Percentiles rank a stretch among this genome's conserved stretches.
These are phyloP conservation scores for Cossypha niveicapilla DNA, from an alignment of 2,797 vertebrate species.

Conservation along the genomic window DNA sequence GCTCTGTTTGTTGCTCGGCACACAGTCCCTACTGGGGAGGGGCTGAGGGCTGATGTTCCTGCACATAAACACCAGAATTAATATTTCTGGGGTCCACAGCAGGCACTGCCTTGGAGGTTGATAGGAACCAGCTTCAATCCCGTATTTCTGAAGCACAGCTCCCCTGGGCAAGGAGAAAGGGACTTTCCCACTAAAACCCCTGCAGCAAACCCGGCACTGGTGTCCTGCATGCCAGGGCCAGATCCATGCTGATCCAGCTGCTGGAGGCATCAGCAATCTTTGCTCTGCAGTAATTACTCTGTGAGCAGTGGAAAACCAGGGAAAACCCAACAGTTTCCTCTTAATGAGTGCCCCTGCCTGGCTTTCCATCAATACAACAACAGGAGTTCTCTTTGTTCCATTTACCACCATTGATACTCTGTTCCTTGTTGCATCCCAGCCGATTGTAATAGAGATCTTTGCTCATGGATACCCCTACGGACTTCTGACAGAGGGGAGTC, in stretches of 20 bases:
- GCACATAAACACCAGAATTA: not conserved
- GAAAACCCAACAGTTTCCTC: not conserved
- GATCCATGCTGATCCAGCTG: not conserved
- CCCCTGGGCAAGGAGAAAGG: not conserved
- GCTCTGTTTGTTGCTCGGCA: not conserved
- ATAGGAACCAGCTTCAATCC: not conserved
- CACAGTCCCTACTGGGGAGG: accelerated
- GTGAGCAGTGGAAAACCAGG: not conserved
- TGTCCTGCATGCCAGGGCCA: not conserved
- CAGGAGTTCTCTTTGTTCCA: not conserved
- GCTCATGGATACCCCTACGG: not conserved
- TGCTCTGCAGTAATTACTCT: not conserved
- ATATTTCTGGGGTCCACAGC: not conserved
- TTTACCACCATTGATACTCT: not conserved
- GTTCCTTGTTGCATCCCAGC: not conserved
- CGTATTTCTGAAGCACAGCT: not conserved
- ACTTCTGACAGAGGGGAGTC: not conserved
- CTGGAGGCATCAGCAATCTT: not conserved
- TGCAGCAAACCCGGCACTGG: not conserved
- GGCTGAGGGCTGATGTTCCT: not conserved
- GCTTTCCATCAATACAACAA: not conserved
- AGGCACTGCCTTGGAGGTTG: not conserved
- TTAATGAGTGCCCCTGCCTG: not conserved
- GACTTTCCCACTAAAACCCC: not conserved
- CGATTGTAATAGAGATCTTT: not conserved